Evolutionary conservation across 2,113 vertebrate genomes (phyloP), one percentile per base, ranked within the genome.

Genomic region (Platycercus adscitus): DNA sequence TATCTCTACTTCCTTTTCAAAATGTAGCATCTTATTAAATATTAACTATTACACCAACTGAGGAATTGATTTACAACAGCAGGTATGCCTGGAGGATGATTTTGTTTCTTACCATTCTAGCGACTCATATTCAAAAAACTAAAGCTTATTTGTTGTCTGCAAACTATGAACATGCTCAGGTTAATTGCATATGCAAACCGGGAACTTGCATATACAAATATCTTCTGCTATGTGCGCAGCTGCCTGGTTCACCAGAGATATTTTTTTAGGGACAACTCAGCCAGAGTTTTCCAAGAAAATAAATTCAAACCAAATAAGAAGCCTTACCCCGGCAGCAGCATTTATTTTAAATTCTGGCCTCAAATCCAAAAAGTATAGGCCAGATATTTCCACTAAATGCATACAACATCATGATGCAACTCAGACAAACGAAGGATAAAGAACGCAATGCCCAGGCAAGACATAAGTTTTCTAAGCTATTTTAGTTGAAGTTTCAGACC

Each of bases 1-100:
- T 56, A 81, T 81, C 81, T 92, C 77, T 56, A 60, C 72, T 96
- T 96, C 95, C 88, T 76, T 86, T 78, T 72, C 1, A 52, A 96
- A 97, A 96, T 79, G 90, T 63, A 81, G 56, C 29, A 55, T 14
- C 92, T 93, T 43, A 96, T 96, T 96, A 97, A 97, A 96, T 96
- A 97, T 96, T 97, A 96, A 96, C 96, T 84, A 72, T 21, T n/a
- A 76, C 7, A 24, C 72, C 69, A 93, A 84, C 92, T 25, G 90
- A 79, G 93, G 80, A 68, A 97, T 97, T 92, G 90, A 96, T 96
- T 94, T 61, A 72, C 85, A 96, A 7, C 90, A 91, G 80, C 2
- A 84, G 85, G 28, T 25, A 71, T 52, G 77, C 72, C 80, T 78
- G 60, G 69, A 79, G 61, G 80, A 88, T 76, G 82, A 78, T 92